Evolutionary conservation across 2,797 vertebrate genomes (phyloP).

Genomic region (Rhinophrynus dorsalis): DNA sequence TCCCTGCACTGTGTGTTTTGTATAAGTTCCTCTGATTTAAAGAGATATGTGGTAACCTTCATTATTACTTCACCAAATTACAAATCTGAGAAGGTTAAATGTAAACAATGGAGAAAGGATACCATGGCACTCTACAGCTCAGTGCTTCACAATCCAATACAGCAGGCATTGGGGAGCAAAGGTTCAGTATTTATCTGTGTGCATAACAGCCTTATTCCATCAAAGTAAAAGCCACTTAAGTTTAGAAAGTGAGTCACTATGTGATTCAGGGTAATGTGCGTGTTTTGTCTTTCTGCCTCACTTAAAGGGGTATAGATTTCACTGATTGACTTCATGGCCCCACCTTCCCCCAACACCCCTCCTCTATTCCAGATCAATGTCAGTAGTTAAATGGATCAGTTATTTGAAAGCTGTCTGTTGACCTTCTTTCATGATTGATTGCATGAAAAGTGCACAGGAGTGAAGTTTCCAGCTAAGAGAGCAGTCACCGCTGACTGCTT

Average conservation of each 20-base stretch:
- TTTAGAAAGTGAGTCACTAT: conserved; percentile 33
- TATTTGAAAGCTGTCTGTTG: conserved; percentile 70
- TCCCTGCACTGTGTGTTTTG: no score
- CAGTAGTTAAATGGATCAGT: conserved; percentile 67
- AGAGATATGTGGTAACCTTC: no score
- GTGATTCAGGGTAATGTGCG: conserved; percentile 46
- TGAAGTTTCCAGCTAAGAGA: conserved; percentile 63
- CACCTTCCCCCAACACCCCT: conserved; percentile 41
- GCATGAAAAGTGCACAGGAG: conserved; percentile 55
- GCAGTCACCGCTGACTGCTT: conserved; percentile 53
- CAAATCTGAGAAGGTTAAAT: not conserved
- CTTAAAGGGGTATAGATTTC: conserved; percentile 56
- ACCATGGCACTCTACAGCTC: no score
- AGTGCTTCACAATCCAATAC: no score
- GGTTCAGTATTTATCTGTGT: conserved; percentile 2
- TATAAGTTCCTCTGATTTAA: no score
- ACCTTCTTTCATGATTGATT: conserved; percentile 65
- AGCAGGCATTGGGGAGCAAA: no score
- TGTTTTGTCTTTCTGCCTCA: conserved; percentile 53
- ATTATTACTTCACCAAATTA: no score
- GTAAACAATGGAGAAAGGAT: not conserved
- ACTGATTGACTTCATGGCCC: conserved; percentile 55
- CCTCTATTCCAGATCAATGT: conserved; percentile 63
- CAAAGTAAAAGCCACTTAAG: not conserved
- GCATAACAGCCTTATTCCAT: conserved; percentile 6